Base-by-base conservation (phyloP, 2,797 vertebrate genomes). In the Danio choprae region DNA sequence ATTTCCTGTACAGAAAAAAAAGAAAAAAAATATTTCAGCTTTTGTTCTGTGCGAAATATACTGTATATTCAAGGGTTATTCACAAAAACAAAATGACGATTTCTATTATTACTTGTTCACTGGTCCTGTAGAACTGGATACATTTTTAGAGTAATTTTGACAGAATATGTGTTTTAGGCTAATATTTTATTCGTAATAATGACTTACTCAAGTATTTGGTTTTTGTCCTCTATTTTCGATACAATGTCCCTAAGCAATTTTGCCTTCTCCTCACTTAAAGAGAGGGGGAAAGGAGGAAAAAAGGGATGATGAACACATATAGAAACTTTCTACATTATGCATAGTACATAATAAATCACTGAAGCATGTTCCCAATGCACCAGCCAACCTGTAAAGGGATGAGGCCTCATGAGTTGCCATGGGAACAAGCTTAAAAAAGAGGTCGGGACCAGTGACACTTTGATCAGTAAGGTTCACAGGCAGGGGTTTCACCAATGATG, bases 401-500 rank as follows among this genome's bases (percentile, higher is more conserved):
- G 95, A 96, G 5, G 95, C 95, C 85, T 96, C 95, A 0, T 96
- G 95, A 55, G 95, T 94, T 18, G 94, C 95, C 92, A 96, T 95
- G 10, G 95, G 95, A n/a, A 96, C 94, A 87, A 96, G 89, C 68
- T 94, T 96, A 87, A 93, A 92, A 0, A 96, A 96, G 77, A 96
- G 95, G 76, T 96, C 95, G 0, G 95, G 95, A 64, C 95, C 95
- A 0, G 95, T 96, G 56, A 95, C 94, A 0, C 92, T 93, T 0
- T 93, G 94, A 79, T 96, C 95, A 3, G 91, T 95, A 83, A 94
- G 94, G 83, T 92, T 94, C 40, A 96, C 93, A 0, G 95, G 95
- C n/a, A 96, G 91, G 38, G 95, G 94, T 80, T 96, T 96, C 79
- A 96, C 95, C 89, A 96, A 29, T 0, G 95, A 93, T 4, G 93